Base-by-base conservation (phyloP, 2,113 vertebrate genomes). In the Archocentrus centrarchus region DNA sequence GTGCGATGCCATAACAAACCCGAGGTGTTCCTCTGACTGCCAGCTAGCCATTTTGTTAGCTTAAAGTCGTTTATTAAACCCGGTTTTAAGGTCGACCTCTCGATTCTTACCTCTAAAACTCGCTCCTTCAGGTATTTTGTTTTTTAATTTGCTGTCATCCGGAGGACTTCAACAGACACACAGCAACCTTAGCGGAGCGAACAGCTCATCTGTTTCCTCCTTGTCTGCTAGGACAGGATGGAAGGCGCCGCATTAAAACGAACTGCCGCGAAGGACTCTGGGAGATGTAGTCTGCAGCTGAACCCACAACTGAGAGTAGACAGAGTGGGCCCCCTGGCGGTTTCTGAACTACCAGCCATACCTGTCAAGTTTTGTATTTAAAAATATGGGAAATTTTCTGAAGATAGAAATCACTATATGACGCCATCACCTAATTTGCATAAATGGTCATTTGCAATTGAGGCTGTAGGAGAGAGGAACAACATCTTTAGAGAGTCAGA, bases 261-360 rank as follows among this genome's bases (percentile, higher is more conserved):
- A 14, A 15, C 39, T 2, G 27, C 2, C 41, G 82, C 62, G 2
- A 57, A 39, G 91, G 27, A 86, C 59, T 83, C 53, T 92, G 91
- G 91, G 91, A 87, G 6, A 55, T 77, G 85, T 1, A 89, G 91
- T 87, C 14, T 15, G 4, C 1, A 14, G 30, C 15, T 11, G 58
- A 13, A 58, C 2, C 7, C 5, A 20, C 8, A 10, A 35, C 6
- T 24, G 20, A 7, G 15, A 15, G 22, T 2, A 5, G 60, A 5
- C 7, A 17, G 20, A 9, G 5, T 6, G 32, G 3, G 1, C 66
- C 60, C 22, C 18, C 76, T 83, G 57, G 27, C 9, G 68, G 37
- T 8, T 39, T 39, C 37, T 39, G 9, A 39, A 39, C 2, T 39
- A 35, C 32, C 32, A 35, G 1, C 32, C 32, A 37, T 37, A 37